A percentile compares a stretch with the other conserved stretches of the same genome.
phyloP scores from a whole-genome alignment of 1,140 invertebrate species.

The Papilio polytes region DNA sequence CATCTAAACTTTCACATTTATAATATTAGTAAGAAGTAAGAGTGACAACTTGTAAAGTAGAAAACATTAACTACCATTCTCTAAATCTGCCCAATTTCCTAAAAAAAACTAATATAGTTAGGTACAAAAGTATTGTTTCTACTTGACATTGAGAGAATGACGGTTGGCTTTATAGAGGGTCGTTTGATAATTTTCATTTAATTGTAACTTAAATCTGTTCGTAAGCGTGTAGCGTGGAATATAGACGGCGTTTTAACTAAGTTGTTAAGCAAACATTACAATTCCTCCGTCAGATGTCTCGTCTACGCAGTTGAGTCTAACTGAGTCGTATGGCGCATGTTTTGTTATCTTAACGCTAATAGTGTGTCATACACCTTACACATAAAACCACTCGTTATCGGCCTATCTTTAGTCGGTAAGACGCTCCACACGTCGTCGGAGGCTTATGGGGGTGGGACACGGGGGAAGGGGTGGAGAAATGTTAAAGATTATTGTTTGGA shows the following conservation, averaged over 20 bases:
- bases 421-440: conserved; percentile 62
- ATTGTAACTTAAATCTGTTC: background rate
- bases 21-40: no score
- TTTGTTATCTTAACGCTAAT: conserved; percentile 34
- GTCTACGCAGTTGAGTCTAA: conserved; percentile 21
- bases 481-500: conserved; percentile 81
- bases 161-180: background rate
- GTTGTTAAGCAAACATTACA: conserved; percentile 41
- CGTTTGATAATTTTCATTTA: background rate
- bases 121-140: background rate
- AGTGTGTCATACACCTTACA: conserved; percentile 46
- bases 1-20: no score
- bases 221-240: background rate
- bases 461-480: conserved; percentile 49
- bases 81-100: no score
- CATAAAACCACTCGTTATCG: conserved; percentile 59
- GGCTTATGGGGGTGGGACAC: conserved; percentile 54
- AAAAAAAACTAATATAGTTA: no score
- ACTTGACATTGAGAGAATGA: background rate
- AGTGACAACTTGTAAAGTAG: no score
- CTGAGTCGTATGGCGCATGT: conserved; percentile 28
- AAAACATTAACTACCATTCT: no score
- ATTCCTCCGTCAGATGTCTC: conserved; percentile 14
- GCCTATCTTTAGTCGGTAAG: conserved; percentile 65
- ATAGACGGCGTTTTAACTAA: background rate